Evolutionary conservation across 1,140 invertebrate genomes (phyloP), one percentile per base, ranked within the genome.

Genomic region (Euschistus heros): DNA sequence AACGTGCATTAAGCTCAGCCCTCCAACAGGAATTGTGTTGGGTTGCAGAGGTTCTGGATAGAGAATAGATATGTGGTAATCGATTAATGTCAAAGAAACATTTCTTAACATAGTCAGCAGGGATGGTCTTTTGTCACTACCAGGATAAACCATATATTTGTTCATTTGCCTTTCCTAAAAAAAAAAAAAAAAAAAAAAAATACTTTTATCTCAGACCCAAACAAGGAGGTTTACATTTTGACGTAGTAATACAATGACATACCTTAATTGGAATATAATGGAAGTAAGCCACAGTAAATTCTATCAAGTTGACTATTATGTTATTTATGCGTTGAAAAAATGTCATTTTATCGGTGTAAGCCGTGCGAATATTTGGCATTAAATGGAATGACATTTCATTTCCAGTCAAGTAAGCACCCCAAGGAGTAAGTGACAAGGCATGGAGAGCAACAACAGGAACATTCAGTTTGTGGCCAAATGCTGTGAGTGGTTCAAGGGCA

Each of bases 261-360:
- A 66, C 65, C 65, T 62, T 46, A 15, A 44, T 37, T 0, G 65
- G 65, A 18, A 66, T 5, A 24, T 62, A 37, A 24, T 15, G 26
- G 17, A 54, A 66, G 20, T 33, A 20, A 22, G 24, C 33, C 2
- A 44, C 10, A 22, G 13, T 4, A 18, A 66, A 22, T 63, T 66
- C 42, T 10, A 59, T 20, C 14, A 54, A 18, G 15, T 8, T 44
- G 18, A 27, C 46, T 17, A 62, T 3, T 50, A 63, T 60, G 68
- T 86, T 86, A 0, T 74, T 69, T 0, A 82, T 20, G 33, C 85
- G 74, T 47, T 82, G 73, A 13, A 77, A 67, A 68, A 84, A 82
- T 33, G 71, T 75, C 76, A 85, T 81, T 6, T 77, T 75, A 47
- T 77, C 78, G 20, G 73, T 70, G 42, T 77, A 77, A 2, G 74